Evolutionary conservation across 2,797 vertebrate genomes (phyloP).

Genomic region (Bucorvus abyssinicus): DNA sequence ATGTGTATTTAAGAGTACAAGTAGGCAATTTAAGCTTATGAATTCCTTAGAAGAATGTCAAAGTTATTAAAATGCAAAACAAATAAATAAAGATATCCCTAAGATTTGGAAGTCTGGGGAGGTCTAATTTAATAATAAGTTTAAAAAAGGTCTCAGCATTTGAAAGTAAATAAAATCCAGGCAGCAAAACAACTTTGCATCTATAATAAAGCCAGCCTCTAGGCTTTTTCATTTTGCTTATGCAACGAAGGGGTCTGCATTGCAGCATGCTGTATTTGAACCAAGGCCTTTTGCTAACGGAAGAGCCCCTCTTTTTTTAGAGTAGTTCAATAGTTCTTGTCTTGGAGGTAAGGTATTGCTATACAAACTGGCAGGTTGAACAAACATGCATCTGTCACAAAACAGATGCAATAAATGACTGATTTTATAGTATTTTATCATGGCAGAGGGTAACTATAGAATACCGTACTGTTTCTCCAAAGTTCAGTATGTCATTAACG

Average conservation of each 20-base stretch:
- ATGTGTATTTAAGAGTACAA: not conserved
- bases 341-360: not conserved
- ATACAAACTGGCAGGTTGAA: not conserved
- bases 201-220: not conserved
- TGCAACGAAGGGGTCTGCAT: not conserved
- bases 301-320: not conserved
- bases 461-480: not conserved
- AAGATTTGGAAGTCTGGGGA: not conserved
- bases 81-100: not conserved
- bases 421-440: not conserved
- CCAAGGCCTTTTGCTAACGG: not conserved
- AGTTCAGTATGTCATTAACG: not conserved
- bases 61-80: not conserved
- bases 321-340: not conserved
- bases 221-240: not conserved
- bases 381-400: not conserved
- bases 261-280: not conserved
- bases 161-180: not conserved
- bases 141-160: not conserved
- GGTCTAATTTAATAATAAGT: not conserved
- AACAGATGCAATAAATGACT: not conserved
- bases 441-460: not conserved
- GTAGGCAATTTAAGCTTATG: not conserved
- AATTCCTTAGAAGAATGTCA: not conserved
- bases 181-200: not conserved